Evolutionary conservation across 1,140 invertebrate genomes (phyloP).

Genomic region (Cylas formicarius): DNA sequence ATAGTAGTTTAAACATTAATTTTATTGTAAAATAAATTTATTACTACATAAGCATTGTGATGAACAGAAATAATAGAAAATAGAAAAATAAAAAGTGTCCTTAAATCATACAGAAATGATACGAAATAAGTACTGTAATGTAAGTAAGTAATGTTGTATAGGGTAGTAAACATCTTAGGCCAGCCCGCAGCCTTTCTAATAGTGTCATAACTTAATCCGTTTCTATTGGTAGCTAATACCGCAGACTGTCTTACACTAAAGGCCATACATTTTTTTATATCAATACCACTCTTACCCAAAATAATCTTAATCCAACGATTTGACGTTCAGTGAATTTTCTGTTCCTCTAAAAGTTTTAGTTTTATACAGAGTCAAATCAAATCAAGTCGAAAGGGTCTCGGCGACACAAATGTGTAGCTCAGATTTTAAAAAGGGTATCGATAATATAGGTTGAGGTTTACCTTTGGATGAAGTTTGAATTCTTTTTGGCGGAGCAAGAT

Average conservation of each 20-base stretch:
- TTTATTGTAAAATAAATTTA: no score
- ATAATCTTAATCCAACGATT: slow-evolving; percentile 33
- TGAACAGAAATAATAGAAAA: no score
- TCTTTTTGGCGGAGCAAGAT: slow-evolving; percentile 8
- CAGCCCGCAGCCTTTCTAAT: slow-evolving; percentile 32
- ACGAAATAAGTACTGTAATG: no score
- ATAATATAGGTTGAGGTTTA: neutral
- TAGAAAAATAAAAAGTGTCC: no score
- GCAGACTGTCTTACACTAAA: slow-evolving; percentile 32
- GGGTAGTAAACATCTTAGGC: slow-evolving; percentile 23
- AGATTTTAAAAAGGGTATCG: neutral
- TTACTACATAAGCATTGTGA: no score
- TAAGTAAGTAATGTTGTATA: no score
- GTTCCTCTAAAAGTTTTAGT: neutral
- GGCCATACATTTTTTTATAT: slow-evolving; percentile 22
- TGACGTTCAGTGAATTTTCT: slow-evolving; percentile 17
- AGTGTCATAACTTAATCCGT: slow-evolving; percentile 26
- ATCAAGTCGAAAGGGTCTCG: neutral
- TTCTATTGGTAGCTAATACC: slow-evolving; percentile 20
- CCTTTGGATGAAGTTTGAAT: slow-evolving; percentile 4
- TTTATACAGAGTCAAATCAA: slow-evolving; percentile 5
- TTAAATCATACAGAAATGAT: no score
- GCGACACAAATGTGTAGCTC: slow-evolving; percentile 5
- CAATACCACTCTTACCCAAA: slow-evolving; percentile 25
- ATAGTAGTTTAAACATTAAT: no score